phyloP scores from a whole-genome alignment of 2,888 invertebrate species.

The Stramonita haemastoma region DNA sequence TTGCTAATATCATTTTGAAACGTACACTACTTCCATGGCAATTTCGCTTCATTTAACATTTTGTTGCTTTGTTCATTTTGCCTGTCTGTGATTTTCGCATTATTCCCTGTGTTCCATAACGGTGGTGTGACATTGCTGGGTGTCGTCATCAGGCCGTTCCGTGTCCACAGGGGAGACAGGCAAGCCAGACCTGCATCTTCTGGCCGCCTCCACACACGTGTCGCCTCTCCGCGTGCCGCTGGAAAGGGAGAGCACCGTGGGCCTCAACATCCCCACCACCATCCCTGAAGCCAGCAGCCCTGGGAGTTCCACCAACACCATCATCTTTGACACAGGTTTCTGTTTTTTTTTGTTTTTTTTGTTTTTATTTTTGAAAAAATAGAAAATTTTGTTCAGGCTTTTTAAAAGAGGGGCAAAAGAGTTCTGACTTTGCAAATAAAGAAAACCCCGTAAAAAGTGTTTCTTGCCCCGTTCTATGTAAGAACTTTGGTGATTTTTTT shows the following conservation, averaged over 20 bases:
- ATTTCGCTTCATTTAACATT: too few species aligned
- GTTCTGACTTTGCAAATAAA: too few species aligned
- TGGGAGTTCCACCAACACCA: slow-evolving; percentile 20
- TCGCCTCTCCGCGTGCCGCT: slow-evolving; percentile 43
- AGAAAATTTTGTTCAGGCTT: too few species aligned
- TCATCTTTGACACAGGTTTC: slow-evolving; percentile 22
- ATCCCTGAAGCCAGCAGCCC: slow-evolving; percentile 49
- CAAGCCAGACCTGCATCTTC: not conserved
- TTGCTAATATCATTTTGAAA: too few species aligned
- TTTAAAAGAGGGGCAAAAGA: too few species aligned
- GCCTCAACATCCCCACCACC: slow-evolving; percentile 51
- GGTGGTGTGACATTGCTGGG: not conserved
- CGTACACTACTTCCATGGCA: too few species aligned
- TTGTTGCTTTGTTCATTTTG: too few species aligned
- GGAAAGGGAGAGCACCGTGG: slow-evolving; percentile 44
- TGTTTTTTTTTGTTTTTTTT: not conserved
- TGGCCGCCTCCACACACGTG: slow-evolving; percentile 22
- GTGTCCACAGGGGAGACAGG: slow-evolving; percentile 34
- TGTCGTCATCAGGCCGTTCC: slow-evolving; percentile 22
- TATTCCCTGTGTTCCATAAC: not conserved
- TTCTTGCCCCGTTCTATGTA: too few species aligned
- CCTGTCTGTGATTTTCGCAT: too few species aligned
- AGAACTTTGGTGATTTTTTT: too few species aligned
- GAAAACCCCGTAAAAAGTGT: too few species aligned
- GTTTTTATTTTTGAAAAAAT: not conserved